These are phyloP conservation scores for Gobionotothen gibberifrons DNA, from an alignment of 2,797 vertebrate species.

Conservation along the genomic window DNA sequence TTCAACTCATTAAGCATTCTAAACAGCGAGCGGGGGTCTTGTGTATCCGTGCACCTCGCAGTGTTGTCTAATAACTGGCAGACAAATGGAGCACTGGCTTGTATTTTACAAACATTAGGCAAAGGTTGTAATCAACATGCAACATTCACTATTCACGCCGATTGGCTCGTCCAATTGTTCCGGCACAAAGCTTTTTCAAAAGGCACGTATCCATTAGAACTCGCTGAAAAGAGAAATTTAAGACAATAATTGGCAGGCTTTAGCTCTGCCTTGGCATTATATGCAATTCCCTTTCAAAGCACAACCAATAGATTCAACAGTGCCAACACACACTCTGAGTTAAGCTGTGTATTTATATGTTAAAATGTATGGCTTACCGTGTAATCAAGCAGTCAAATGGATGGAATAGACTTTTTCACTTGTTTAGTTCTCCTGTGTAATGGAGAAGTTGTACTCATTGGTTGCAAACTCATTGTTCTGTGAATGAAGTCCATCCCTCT, in stretches of 20 bases:
- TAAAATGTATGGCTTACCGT: neutral
- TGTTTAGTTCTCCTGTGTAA: neutral
- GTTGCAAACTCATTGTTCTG: neutral
- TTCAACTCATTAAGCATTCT: slow-evolving; percentile 73
- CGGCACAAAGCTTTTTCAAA: slow-evolving; percentile 52
- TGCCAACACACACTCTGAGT: neutral
- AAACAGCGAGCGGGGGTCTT: slow-evolving; percentile 57
- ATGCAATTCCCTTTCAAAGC: neutral
- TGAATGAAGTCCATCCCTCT: slow-evolving; percentile 25
- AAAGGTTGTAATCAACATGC: slow-evolving; percentile 78
- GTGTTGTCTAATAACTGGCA: slow-evolving; percentile 78
- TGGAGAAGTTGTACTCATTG: neutral
- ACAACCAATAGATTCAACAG: neutral
- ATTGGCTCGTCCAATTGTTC: slow-evolving; percentile 58
- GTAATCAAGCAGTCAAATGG: neutral
- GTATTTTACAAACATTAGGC: slow-evolving; percentile 74
- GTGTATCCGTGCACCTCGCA: slow-evolving; percentile 64
- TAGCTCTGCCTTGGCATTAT: neutral
- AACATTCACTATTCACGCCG: slow-evolving; percentile 47
- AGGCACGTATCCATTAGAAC: slow-evolving; percentile 42
- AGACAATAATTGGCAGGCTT: slow-evolving; percentile 18
- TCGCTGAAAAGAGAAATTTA: slow-evolving; percentile 45
- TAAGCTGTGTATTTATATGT: neutral
- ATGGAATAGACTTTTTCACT: neutral
- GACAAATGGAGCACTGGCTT: slow-evolving; percentile 74